Conservation (phyloP, 1,140 invertebrate species). For the Meteorus sp. region DNA sequence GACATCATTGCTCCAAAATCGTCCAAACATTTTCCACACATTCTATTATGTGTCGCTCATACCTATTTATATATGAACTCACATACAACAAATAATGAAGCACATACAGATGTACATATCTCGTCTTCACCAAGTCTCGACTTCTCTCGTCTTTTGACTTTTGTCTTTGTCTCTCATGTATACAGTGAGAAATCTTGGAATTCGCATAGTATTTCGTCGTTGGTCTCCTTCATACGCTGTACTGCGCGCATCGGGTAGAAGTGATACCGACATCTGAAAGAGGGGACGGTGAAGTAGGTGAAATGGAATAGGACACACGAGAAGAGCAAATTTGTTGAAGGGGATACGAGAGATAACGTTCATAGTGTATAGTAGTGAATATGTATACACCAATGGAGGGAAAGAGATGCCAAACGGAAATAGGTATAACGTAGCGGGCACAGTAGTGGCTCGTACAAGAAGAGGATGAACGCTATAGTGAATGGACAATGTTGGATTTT, state of each 20-base stretch:
- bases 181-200: constrained; percentile 11
- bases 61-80: no score
- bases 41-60: no score
- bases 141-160: no score
- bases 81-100: no score
- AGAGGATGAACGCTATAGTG: background rate
- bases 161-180: background rate
- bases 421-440: background rate
- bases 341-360: constrained; percentile 15
- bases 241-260: constrained; percentile 10
- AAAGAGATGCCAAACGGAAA: constrained; percentile 12
- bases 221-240: constrained; percentile 6
- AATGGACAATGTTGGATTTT: background rate
- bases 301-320: no score
- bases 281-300: background rate
- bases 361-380: no score
- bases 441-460: background rate
- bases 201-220: constrained; percentile 15
- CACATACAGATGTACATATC: no score
- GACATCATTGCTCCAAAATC: no score
- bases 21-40: no score
- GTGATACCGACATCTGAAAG: background rate
- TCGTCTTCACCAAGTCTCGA: no score
- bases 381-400: constrained; percentile 18
- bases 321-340: no score